phyloP scores from a whole-genome alignment of 2,888 invertebrate species.

The Ennomos fuscantarius region DNA sequence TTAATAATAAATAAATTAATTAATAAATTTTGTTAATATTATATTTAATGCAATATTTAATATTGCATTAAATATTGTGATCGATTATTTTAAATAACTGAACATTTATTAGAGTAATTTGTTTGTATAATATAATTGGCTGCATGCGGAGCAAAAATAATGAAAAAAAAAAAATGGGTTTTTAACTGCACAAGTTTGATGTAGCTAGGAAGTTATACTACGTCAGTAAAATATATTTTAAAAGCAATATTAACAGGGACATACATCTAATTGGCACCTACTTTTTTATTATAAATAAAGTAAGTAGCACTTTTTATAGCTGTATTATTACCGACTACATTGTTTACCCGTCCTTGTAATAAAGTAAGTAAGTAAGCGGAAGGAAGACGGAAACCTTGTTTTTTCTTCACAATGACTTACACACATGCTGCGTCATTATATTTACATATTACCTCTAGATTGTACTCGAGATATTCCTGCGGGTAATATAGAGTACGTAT shows the following conservation, averaged over 20 bases:
- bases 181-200: too few species aligned
- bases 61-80: too few species aligned
- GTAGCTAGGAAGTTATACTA: too few species aligned
- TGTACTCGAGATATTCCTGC: constrained; percentile 14
- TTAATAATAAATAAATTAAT: too few species aligned
- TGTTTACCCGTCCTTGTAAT: constrained; percentile 25
- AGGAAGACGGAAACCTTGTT: constrained; percentile 36
- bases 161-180: too few species aligned
- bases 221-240: too few species aligned
- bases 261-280: background rate
- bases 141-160: too few species aligned
- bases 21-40: too few species aligned
- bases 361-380: constrained; percentile 33
- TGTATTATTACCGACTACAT: constrained; percentile 9
- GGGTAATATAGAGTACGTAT: constrained; percentile 26
- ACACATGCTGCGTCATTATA: constrained; percentile 16
- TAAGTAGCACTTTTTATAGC: constrained; percentile 8
- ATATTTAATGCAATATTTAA: too few species aligned
- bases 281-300: constrained; percentile 1
- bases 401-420: constrained; percentile 29
- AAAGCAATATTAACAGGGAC: background rate
- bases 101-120: too few species aligned
- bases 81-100: too few species aligned
- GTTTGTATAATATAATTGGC: too few species aligned
- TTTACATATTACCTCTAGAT: constrained; percentile 32